A percentile compares a stretch with the other conserved stretches of the same genome.
These are phyloP conservation scores for Nothura maculosa DNA, from an alignment of 2,797 vertebrate genomes.

Conservation along the genomic window DNA sequence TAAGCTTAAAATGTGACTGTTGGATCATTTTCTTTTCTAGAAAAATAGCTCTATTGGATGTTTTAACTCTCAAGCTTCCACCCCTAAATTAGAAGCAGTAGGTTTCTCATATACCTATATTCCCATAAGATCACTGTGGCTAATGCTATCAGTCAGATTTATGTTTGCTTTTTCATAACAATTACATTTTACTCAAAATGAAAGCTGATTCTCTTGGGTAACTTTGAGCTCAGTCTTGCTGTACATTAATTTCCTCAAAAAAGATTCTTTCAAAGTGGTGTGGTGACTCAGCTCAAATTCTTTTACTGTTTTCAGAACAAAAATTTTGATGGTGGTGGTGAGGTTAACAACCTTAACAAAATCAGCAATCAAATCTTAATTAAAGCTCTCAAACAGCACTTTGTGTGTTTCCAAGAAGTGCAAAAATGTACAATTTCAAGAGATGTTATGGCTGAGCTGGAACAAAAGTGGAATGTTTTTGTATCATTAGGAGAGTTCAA, in stretches of 20 bases:
- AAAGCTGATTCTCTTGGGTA: neutral
- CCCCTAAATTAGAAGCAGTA: neutral
- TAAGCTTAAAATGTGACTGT: neutral
- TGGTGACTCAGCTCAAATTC: neutral
- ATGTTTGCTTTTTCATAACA: neutral
- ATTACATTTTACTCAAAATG: neutral
- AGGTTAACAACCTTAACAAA: neutral
- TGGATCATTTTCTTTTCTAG: neutral
- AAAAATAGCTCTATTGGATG: neutral
- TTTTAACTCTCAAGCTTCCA: neutral
- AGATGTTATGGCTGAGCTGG: neutral
- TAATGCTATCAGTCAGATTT: neutral
- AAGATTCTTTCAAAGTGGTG: neutral
- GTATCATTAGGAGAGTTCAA: neutral
- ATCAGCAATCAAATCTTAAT: neutral
- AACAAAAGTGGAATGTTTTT: neutral
- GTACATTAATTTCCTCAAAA: neutral
- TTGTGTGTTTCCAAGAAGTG: neutral
- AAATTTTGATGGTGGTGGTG: neutral
- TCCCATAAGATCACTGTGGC: neutral
- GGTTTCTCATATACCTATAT: neutral
- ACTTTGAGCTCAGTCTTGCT: neutral
- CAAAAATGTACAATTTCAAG: neutral
- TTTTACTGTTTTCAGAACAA: neutral
- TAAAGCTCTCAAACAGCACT: neutral